phyloP scores from a whole-genome alignment of 1,140 invertebrate species.

The Drosophila malerkotliana region DNA sequence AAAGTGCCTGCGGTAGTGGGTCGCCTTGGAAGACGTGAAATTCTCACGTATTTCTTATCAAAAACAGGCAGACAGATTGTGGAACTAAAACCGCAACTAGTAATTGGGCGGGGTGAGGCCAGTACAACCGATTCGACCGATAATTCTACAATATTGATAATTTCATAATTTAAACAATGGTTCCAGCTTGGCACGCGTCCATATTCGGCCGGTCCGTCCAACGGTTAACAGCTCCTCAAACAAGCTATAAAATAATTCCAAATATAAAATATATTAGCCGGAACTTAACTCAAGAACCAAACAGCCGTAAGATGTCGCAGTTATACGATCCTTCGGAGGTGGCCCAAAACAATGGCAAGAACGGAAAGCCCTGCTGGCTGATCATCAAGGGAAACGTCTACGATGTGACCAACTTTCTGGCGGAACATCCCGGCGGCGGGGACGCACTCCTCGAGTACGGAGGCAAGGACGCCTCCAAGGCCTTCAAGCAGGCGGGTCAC shows the following conservation, averaged over 20 bases:
- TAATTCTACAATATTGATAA: constrained; percentile 25
- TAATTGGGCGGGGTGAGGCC: constrained; percentile 2
- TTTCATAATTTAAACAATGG: constrained; percentile 31
- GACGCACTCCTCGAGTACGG: constrained; percentile 87
- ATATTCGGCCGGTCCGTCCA: constrained; percentile 16
- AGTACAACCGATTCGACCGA: constrained; percentile 21
- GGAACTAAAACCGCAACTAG: constrained; percentile 27
- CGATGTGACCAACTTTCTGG: constrained; percentile 87
- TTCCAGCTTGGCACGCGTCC: constrained; percentile 25
- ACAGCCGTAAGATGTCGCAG: constrained; percentile 56
- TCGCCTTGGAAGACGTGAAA: constrained; percentile 31
- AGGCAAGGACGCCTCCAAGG: constrained; percentile 87
- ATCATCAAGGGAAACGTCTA: constrained; percentile 88
- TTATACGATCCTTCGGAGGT: constrained; percentile 86
- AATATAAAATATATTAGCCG: neutral
- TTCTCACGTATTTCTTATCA: constrained; percentile 71
- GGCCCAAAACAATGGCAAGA: constrained; percentile 85
- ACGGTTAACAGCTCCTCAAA: constrained; percentile 15
- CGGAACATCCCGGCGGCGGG: constrained; percentile 87
- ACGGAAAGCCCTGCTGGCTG: constrained; percentile 86
- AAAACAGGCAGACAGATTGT: constrained; percentile 29
- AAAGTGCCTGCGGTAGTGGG: constrained; percentile 6
- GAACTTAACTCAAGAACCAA: constrained; percentile 14
- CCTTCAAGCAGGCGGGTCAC: constrained; percentile 88
- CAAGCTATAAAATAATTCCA: neutral